These are phyloP conservation scores for Pyrrhia umbra DNA, from an alignment of 2,888 invertebrate genomes.

Conservation along the genomic window DNA sequence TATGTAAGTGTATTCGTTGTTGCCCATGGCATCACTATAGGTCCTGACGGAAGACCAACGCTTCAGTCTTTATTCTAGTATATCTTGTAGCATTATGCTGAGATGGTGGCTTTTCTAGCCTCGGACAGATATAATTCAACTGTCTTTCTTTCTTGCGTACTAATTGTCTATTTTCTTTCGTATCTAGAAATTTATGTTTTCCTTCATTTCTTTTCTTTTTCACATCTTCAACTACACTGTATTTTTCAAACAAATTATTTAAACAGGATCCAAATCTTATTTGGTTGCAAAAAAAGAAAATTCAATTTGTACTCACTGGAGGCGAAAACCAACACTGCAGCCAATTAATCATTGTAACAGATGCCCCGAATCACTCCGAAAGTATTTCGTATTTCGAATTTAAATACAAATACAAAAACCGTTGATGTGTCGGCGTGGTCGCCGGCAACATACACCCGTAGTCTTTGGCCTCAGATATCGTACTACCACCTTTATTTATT, in stretches of 20 bases:
- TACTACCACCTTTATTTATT: conserved; percentile 49
- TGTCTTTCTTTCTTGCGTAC: no score
- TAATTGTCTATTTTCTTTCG: no score
- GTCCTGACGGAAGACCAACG: no score
- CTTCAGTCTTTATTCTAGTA: no score
- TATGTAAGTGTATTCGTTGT: no score
- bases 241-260: neutral
- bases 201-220: no score
- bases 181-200: no score
- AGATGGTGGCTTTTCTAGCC: no score
- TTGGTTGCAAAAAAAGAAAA: neutral
- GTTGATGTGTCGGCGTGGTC: conserved; percentile 22
- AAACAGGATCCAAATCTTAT: neutral
- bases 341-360: conserved; percentile 48
- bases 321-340: conserved; percentile 44
- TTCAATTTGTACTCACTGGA: conserved; percentile 34
- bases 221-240: neutral
- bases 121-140: no score
- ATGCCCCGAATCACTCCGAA: conserved; percentile 35
- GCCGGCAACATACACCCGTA: conserved; percentile 42
- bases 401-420: conserved; percentile 30
- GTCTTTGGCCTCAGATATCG: conserved; percentile 26
- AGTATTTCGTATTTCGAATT: conserved; percentile 25
- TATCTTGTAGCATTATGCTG: no score
- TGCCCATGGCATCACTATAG: no score